Percentiles rank a stretch among this genome's conserved stretches.
These are phyloP conservation scores for Lamellibrachia luymesi DNA, from an alignment of 1,140 invertebrate genomes.

Conservation along the genomic window DNA sequence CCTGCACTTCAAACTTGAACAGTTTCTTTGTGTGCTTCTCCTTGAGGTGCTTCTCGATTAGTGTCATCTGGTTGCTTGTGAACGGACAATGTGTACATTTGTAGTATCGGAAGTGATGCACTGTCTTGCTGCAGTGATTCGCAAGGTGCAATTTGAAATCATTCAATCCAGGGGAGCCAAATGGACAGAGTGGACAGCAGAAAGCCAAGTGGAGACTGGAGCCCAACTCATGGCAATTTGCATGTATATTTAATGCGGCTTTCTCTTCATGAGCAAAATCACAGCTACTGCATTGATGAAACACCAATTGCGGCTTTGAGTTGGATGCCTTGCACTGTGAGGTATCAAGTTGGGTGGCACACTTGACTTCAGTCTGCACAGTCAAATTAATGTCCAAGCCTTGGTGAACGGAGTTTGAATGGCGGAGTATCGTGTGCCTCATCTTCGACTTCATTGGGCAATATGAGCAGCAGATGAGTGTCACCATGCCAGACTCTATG, in stretches of 20 bases:
- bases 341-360: not conserved
- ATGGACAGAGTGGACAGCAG: not conserved
- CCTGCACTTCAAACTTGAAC: slow-evolving; percentile 24
- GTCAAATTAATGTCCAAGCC: not conserved
- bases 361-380: not conserved
- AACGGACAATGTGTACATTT: slow-evolving; percentile 22
- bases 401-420: not conserved
- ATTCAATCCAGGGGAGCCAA: not conserved
- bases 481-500: not conserved
- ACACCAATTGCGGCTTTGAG: not conserved
- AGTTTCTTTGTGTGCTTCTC: slow-evolving; percentile 17
- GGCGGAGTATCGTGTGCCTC: not conserved
- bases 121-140: not conserved
- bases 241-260: not conserved
- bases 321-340: not conserved
- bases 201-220: not conserved
- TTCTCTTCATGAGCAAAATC: not conserved
- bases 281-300: not conserved
- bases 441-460: not conserved
- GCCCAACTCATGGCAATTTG: not conserved
- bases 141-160: not conserved
- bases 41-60: slow-evolving; percentile 21
- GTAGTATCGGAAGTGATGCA: slow-evolving; percentile 20
- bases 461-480: not conserved
- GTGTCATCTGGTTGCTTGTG: slow-evolving; percentile 16